Evolutionary conservation across 1,140 invertebrate genomes (phyloP), one percentile per base, ranked within the genome.

Genomic region (Hypothenemus hampei): DNA sequence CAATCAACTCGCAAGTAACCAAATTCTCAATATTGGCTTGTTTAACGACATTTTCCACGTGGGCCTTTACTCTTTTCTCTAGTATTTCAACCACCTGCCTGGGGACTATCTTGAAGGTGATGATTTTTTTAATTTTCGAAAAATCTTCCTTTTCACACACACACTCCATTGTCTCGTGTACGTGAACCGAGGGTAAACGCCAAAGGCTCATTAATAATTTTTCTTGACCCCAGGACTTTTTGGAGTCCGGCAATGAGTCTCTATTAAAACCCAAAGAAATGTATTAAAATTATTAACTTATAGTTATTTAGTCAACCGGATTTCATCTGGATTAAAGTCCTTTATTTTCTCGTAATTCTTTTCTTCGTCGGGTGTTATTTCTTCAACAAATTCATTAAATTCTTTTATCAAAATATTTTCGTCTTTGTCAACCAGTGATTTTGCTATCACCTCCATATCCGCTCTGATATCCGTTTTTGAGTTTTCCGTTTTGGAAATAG

Each of bases 361-460:
- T 40, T 72, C 70, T 56, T 72, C 70, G 26, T 70, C 70, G 5
- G 70, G 70, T 19, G 69, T 69, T 26, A 72, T 66, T 57, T 68
- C 68, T 22, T 61, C 56, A 8, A 72, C 68, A 40, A 58, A 60
- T 4, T 69, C 62, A 11, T 62, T 51, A 54, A 69, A 69, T 7
- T 45, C 19, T 19, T 60, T 63, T 21, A 70, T 67, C 3, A 63
- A 40, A 44, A 72, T 64, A 13, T 60, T 57, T 22, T 63, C 65
- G 20, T 64, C 45, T 0, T 60, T 53, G 46, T 65, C 58, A 7
- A 58, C 50, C 4, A 70, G 43, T 10, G 23, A 53, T 4, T 59
- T 41, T 46, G 65, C 61, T 21, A 72, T 62, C 6, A 58, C 63
- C 15, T 64, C 56, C 62, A 69, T 60, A 31, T 68, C 65, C 11